Evolutionary conservation across 1,140 invertebrate genomes (phyloP).

Genomic region (Plodia interpunctella): DNA sequence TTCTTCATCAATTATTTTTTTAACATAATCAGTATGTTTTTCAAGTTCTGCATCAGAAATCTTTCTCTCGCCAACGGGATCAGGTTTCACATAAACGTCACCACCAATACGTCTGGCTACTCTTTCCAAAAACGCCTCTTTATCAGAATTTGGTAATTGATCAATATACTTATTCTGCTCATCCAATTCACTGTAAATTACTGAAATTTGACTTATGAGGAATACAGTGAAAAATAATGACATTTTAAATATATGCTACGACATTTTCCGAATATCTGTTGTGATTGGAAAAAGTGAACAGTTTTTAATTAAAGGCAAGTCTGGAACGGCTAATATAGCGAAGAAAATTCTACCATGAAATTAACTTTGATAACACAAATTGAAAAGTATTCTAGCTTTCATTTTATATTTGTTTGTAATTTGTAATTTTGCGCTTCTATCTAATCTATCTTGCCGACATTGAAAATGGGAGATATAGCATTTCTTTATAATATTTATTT

Average conservation of each 20-base stretch:
- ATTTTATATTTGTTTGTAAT: neutral
- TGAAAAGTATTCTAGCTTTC: neutral
- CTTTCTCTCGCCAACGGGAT: slow-evolving; percentile 27
- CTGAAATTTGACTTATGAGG: slow-evolving; percentile 13
- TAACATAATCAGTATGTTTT: slow-evolving; percentile 41
- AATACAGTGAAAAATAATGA: neutral
- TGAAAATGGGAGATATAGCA: too few relatives aligned
- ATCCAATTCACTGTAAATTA: slow-evolving; percentile 21
- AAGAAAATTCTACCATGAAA: neutral
- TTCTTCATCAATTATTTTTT: slow-evolving; percentile 49
- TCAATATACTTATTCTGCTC: slow-evolving; percentile 53
- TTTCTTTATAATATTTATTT: too few relatives aligned
- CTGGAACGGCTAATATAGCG: neutral
- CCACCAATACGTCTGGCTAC: slow-evolving; percentile 50
- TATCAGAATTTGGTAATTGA: slow-evolving; percentile 49
- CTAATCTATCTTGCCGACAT: too few relatives aligned
- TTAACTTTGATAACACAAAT: neutral
- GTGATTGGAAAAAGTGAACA: neutral
- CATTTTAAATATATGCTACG: neutral
- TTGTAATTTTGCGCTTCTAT: neutral
- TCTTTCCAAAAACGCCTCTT: slow-evolving; percentile 47
- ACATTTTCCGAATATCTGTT: neutral
- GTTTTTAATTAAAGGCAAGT: neutral
- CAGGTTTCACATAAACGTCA: slow-evolving; percentile 36
- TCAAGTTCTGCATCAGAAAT: slow-evolving; percentile 43